A percentile compares a stretch with the other conserved stretches of the same genome.
phyloP scores from a whole-genome alignment of 2,797 vertebrate species.

The Halcyon leucocephala region DNA sequence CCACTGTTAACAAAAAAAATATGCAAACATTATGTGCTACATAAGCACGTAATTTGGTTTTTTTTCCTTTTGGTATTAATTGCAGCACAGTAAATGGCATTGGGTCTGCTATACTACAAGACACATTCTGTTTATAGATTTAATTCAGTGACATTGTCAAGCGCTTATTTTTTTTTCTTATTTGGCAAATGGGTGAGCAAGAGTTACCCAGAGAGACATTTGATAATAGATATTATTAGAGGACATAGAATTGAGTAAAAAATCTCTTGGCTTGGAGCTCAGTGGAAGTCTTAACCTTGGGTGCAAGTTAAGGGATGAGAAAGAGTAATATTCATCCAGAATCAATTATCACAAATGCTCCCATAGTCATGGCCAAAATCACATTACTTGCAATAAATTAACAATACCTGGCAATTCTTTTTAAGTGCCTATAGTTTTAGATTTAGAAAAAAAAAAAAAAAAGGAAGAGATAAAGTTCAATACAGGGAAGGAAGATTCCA shows the following conservation, averaged over 20 bases:
- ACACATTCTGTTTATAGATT: background rate
- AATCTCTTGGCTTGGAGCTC: constrained; percentile 19
- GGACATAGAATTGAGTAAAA: background rate
- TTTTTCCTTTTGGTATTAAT: background rate
- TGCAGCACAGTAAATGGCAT: background rate
- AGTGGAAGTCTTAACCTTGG: constrained; percentile 19
- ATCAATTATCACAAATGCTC: constrained; percentile 60
- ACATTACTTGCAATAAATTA: constrained; percentile 56
- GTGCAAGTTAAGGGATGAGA: constrained; percentile 42
- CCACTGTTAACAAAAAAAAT: background rate
- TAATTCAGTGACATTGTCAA: background rate
- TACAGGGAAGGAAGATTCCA: background rate
- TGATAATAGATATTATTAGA: constrained; percentile 13
- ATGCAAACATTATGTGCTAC: background rate
- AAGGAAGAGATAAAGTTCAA: background rate
- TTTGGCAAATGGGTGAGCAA: background rate
- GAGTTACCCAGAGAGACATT: background rate
- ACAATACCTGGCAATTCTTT: background rate
- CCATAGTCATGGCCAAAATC: constrained; percentile 38
- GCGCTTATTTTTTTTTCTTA: background rate
- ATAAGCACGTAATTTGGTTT: background rate
- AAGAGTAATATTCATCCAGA: constrained; percentile 44
- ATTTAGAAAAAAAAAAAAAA: background rate
- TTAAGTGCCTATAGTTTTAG: constrained; percentile 1
- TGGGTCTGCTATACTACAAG: background rate